phyloP scores from a whole-genome alignment of 2,113 vertebrate genomes.

The Barnardius zonarius region DNA sequence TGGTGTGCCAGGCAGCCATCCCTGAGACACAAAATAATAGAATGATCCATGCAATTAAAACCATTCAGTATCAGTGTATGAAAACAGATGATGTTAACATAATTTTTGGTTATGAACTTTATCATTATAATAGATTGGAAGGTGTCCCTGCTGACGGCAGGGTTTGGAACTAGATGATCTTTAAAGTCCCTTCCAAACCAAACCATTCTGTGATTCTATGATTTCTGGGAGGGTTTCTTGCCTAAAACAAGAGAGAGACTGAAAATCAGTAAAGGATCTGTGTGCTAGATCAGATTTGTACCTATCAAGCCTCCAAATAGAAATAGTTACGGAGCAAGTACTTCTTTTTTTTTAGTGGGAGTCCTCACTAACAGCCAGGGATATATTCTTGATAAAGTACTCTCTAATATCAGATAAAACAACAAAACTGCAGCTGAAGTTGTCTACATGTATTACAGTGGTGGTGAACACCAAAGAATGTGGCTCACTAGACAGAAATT shows the following conservation, averaged over 20 bases:
- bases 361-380: neutral
- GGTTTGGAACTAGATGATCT: neutral
- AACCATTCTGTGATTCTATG: neutral
- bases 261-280: neutral
- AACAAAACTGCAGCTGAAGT: too few species aligned
- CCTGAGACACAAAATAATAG: too few species aligned
- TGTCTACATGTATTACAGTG: neutral
- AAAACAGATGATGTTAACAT: neutral
- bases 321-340: neutral
- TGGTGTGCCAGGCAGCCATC: too few species aligned
- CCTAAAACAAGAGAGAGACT: neutral
- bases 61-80: too few species aligned
- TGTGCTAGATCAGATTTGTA: neutral
- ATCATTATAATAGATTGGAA: neutral
- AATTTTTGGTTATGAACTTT: neutral
- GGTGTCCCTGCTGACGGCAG: neutral
- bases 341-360: neutral
- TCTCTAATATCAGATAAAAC: neutral
- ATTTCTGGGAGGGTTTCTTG: neutral
- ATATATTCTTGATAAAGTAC: too few species aligned
- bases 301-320: neutral
- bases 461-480: neutral
- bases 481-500: neutral
- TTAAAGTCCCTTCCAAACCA: neutral
- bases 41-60: neutral